Base-by-base conservation (phyloP, 2,113 vertebrate genomes). In the Sinocyclocheilus anshuiensis region DNA sequence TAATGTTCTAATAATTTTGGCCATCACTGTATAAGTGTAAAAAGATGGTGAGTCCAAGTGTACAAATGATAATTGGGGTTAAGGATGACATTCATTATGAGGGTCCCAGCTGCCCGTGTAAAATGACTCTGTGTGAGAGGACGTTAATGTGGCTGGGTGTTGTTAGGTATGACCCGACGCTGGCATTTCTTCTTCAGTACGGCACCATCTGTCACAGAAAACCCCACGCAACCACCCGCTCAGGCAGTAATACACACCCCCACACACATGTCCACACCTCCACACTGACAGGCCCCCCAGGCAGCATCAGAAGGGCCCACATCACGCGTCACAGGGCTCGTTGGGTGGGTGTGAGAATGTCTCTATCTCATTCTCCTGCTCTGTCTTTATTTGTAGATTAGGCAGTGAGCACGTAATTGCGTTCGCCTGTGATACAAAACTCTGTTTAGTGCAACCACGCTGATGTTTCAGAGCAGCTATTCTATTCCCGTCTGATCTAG, bases 401-500 rank as follows among this genome's bases (percentile, higher is more conserved):
- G 22, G 59, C 59, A 45, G 55, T 42, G 39, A 65, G 39, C 36
- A 36, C 33, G 9, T 78, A 78, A 78, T 78, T 78, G 76, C 48
- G 0, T 83, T 69, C 20, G 36, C 61, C 63, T 48, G n/a, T 12
- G 15, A 77, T 53, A 77, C 75, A 6, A 53, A 53, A 78, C 29
- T 42, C 29, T 83, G 69, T 74, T 55, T 74, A 36, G 29, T 8
- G 2, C 84, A 87, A 84, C 88, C 86, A 85, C 85, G 39, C 86
- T 88, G 86, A 88, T 90, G 91, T 87, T 69, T 86, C 39, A 75
- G 55, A 91, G 90, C 91, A 90, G 90, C 91, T 92, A 86, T 90
- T 91, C 86, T 86, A 88, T 85, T 92, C 90, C 45, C 86, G 91
- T 91, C 90, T 89, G 91, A 91, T 90, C 90, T 79, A 92, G 91